Conservation (phyloP, 2,888 invertebrate genomes). For the Trichogramma dendrolimi region DNA sequence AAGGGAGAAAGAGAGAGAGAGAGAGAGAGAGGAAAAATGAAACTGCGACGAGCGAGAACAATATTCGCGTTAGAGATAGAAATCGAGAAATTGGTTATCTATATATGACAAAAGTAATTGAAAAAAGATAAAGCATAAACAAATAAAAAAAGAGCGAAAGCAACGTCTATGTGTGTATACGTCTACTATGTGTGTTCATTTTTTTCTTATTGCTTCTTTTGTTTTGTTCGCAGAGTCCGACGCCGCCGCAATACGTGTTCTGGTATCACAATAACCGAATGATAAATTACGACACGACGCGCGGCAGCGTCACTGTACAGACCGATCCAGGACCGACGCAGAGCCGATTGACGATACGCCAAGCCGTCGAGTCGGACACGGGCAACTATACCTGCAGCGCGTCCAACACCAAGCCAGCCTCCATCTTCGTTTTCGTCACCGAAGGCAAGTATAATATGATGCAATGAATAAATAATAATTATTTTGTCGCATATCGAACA, state of each 20-base stretch:
- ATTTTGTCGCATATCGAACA: no score
- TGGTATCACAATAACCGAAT: constrained; percentile 93
- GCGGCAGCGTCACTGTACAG: constrained; percentile 76
- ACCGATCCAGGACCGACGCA: constrained; percentile 83
- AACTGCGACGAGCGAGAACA: no score
- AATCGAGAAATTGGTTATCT: no score
- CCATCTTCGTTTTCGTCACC: constrained; percentile 84
- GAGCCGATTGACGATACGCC: constrained; percentile 77
- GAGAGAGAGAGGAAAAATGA: not conserved
- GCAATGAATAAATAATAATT: no score
- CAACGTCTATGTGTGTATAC: no score
- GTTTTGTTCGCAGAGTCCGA: constrained; percentile 70
- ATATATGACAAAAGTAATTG: no score
- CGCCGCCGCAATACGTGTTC: constrained; percentile 90
- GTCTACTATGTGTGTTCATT: no score
- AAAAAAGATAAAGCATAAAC: no score
- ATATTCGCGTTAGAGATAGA: no score
- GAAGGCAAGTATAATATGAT: constrained; percentile 63
- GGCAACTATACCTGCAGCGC: constrained; percentile 90
- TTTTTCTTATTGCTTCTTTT: not conserved
- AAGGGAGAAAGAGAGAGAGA: not conserved
- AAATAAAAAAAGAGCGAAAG: no score
- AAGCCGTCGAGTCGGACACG: constrained; percentile 79
- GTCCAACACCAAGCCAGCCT: constrained; percentile 84
- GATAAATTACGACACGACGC: constrained; percentile 86